Percentiles rank a stretch among this genome's conserved stretches.
Conservation (phyloP, 2,113 vertebrate species). For the Calypte anna region DNA sequence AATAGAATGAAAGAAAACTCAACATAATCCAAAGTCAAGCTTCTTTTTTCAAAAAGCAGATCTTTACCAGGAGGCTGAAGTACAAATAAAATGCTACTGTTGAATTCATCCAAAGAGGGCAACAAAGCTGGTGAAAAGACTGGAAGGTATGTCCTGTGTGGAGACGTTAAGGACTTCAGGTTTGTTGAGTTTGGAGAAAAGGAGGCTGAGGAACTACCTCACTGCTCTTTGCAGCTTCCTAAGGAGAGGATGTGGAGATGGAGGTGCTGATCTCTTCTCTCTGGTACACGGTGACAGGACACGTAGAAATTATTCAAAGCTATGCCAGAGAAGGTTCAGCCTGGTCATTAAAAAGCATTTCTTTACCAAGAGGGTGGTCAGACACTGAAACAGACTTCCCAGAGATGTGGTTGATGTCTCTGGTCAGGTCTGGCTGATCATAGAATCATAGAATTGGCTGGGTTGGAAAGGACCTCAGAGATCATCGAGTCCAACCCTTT, state of each 20-base stretch:
- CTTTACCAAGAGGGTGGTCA: neutral
- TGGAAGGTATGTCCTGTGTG: neutral
- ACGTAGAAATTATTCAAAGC: neutral
- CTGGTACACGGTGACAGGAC: neutral
- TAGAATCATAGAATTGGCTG: no score
- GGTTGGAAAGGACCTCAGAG: no score
- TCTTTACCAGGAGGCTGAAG: neutral
- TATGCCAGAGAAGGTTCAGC: neutral
- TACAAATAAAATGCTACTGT: neutral
- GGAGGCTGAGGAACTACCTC: neutral
- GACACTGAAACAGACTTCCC: neutral
- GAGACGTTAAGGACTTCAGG: neutral
- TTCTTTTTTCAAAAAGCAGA: neutral
- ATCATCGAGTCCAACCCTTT: no score
- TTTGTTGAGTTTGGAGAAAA: neutral
- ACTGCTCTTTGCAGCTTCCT: neutral
- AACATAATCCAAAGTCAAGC: neutral
- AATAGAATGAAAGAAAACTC: neutral
- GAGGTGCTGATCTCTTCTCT: neutral
- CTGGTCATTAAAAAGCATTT: neutral
- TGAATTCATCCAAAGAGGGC: neutral
- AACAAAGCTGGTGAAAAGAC: neutral
- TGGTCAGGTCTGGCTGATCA: no score
- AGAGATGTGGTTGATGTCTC: neutral
- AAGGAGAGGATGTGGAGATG: neutral